These are phyloP conservation scores for Drosophila micromelanica DNA, from an alignment of 1,140 invertebrate species.

Conservation along the genomic window DNA sequence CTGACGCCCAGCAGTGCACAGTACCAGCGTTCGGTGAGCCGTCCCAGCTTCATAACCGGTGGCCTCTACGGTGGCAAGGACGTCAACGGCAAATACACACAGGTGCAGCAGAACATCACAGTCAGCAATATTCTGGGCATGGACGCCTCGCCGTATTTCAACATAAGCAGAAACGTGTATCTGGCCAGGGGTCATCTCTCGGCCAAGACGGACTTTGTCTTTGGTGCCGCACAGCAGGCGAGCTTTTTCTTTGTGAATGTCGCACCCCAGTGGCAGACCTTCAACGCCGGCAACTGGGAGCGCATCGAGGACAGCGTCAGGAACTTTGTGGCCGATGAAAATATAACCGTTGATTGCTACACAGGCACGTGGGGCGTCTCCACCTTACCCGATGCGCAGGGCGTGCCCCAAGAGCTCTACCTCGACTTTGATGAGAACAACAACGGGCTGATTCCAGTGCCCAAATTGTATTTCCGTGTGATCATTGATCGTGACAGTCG, in stretches of 20 bases:
- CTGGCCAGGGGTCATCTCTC: constrained; percentile 88
- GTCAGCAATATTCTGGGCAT: constrained; percentile 74
- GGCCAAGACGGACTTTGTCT: constrained; percentile 88
- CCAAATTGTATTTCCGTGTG: constrained; percentile 87
- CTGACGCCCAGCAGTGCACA: constrained; percentile 71
- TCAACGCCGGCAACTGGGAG: constrained; percentile 89
- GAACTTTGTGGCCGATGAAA: constrained; percentile 76
- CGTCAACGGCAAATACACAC: constrained; percentile 77
- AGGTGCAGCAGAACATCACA: constrained; percentile 70
- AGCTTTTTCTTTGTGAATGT: constrained; percentile 88
- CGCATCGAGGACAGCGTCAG: constrained; percentile 84
- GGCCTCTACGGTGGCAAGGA: constrained; percentile 79
- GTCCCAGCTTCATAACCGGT: constrained; percentile 73
- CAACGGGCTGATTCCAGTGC: constrained; percentile 85
- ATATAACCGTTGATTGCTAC: constrained; percentile 85
- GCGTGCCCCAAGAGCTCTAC: constrained; percentile 84
- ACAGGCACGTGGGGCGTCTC: constrained; percentile 86
- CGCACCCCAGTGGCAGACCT: constrained; percentile 88
- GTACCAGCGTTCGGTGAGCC: constrained; percentile 78
- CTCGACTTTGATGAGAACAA: constrained; percentile 84
- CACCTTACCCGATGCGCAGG: constrained; percentile 85
- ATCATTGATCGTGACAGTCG: constrained; percentile 85
- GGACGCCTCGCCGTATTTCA: constrained; percentile 73
- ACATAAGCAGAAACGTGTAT: constrained; percentile 75
- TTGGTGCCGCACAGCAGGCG: constrained; percentile 86